Conservation (phyloP, 2,797 vertebrate genomes). For the Hippocampus kuda region DNA sequence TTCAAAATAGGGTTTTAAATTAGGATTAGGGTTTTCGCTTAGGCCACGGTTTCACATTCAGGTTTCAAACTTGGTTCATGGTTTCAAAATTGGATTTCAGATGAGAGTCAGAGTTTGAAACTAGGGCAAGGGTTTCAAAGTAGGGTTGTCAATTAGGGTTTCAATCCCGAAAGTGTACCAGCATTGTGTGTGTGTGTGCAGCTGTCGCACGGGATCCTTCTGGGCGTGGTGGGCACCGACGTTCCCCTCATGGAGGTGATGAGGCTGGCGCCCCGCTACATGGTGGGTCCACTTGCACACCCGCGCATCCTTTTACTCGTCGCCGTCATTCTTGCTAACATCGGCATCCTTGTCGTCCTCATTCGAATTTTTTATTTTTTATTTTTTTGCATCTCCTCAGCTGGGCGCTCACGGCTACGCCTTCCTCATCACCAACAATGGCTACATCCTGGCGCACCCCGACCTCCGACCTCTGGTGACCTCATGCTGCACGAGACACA, state of each 20-base stretch:
- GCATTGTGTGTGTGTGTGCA: slow-evolving; percentile 30
- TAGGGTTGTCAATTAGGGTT: too few species aligned
- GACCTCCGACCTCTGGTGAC: slow-evolving; percentile 89
- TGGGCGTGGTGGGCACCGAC: slow-evolving; percentile 92
- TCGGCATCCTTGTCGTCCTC: neutral
- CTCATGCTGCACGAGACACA: neutral
- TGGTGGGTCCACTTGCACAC: slow-evolving; percentile 63
- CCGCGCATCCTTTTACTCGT: neutral
- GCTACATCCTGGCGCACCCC: slow-evolving; percentile 95
- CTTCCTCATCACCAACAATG: slow-evolving; percentile 93
- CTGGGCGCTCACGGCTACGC: slow-evolving; percentile 92
- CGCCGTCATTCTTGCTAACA: neutral
- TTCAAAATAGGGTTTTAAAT: too few species aligned
- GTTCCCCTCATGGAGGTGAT: slow-evolving; percentile 85
- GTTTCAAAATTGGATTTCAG: too few species aligned
- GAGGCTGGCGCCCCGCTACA: slow-evolving; percentile 86
- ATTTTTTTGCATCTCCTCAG: slow-evolving; percentile 50
- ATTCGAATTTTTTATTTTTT: too few species aligned
- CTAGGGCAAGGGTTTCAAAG: too few species aligned
- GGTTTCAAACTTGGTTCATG: too few species aligned
- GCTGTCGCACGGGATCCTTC: slow-evolving; percentile 90
- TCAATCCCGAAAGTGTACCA: too few species aligned
- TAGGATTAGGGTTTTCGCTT: too few species aligned
- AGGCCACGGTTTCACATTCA: too few species aligned
- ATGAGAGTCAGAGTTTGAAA: too few species aligned